Evolutionary conservation across 2,113 vertebrate species (phyloP).

Genomic region (Notarius lentiginosus): DNA sequence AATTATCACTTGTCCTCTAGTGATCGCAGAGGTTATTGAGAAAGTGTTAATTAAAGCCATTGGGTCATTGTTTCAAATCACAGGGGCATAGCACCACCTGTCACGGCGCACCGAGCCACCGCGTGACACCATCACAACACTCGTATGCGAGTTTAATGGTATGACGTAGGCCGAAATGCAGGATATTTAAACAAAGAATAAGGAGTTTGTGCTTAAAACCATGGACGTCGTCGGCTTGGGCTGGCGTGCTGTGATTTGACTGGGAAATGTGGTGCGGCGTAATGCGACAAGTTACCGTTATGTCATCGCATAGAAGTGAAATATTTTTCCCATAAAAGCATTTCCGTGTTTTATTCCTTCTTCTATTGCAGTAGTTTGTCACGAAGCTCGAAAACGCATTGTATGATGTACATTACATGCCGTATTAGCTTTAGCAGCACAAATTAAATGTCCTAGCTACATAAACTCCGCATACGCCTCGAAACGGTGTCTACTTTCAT

Average conservation of each 20-base stretch:
- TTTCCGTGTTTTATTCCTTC: neutral
- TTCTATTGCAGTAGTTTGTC: neutral
- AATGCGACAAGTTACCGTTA: neutral
- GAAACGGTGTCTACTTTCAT: too few species aligned
- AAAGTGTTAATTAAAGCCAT: slow-evolving; percentile 33
- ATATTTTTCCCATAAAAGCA: neutral
- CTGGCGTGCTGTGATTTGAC: neutral
- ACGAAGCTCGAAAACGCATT: neutral
- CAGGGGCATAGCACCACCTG: slow-evolving; percentile 15
- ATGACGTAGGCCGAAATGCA: neutral
- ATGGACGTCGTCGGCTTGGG: neutral
- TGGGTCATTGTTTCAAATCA: slow-evolving; percentile 10
- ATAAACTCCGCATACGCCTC: neutral
- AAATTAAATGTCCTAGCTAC: neutral
- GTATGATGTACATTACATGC: neutral
- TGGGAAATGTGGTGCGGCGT: neutral
- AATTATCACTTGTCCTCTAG: slow-evolving; percentile 39
- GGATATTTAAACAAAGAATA: neutral
- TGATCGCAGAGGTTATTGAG: slow-evolving; percentile 30
- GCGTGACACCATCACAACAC: neutral
- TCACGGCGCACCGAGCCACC: neutral
- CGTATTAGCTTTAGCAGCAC: too few species aligned
- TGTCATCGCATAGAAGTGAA: neutral
- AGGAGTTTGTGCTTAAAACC: too few species aligned
- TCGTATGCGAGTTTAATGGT: neutral